A percentile compares a stretch with the other conserved stretches of the same genome.
These are phyloP conservation scores for Macquaria australasica DNA, from an alignment of 2,113 vertebrate species.

Conservation along the genomic window DNA sequence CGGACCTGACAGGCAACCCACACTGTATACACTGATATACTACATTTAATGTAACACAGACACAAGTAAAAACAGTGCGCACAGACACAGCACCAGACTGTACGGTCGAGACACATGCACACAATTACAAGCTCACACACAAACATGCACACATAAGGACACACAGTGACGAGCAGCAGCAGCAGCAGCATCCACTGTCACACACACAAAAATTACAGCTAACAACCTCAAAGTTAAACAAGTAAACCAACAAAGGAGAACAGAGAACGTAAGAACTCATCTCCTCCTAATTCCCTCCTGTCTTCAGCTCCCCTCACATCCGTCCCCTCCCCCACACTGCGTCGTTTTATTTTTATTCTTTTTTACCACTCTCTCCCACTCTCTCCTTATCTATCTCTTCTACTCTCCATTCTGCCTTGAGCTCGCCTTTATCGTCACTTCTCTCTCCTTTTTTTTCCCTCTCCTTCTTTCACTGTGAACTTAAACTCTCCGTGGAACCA, in stretches of 20 bases:
- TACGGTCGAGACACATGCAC: background rate
- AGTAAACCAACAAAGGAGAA: conserved; percentile 63
- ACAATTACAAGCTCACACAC: background rate
- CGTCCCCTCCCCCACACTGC: conserved; percentile 45
- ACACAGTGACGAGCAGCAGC: conserved; percentile 15
- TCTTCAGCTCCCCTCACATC: conserved; percentile 59
- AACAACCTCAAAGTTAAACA: conserved; percentile 60
- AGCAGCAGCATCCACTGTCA: conserved; percentile 13
- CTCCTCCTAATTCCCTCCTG: conserved; percentile 62
- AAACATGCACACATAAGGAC: background rate
- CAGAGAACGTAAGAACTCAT: conserved; percentile 64
- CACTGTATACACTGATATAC: conserved; percentile 41
- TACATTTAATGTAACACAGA: conserved; percentile 9
- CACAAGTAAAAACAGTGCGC: background rate
- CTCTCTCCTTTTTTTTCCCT: conserved; percentile 13
- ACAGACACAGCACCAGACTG: background rate
- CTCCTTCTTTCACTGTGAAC: conserved; percentile 65
- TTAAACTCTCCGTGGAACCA: conserved; percentile 72
- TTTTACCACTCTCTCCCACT: conserved; percentile 36
- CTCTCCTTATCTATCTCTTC: conserved; percentile 61
- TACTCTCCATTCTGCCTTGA: conserved; percentile 66
- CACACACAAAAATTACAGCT: conserved; percentile 14
- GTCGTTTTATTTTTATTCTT: conserved; percentile 35
- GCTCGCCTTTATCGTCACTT: conserved; percentile 58
- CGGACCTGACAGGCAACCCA: conserved; percentile 54